phyloP scores from a whole-genome alignment of 2,888 invertebrate species.

The Zaprionus obscuricornis region DNA sequence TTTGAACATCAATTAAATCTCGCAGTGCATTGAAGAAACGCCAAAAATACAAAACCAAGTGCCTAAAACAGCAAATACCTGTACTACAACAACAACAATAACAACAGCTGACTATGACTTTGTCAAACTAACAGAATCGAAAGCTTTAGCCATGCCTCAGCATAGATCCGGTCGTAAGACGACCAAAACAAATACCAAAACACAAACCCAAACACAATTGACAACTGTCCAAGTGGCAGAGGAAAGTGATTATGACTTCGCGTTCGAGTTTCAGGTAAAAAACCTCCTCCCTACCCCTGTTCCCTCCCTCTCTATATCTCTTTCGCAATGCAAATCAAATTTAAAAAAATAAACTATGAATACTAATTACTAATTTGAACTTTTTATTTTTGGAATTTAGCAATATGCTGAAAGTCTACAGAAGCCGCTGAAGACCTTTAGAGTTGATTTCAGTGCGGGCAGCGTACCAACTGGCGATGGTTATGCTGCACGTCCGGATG shows the following conservation, averaged over 20 bases:
- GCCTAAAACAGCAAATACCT: conserved; percentile 31
- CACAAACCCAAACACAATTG: conserved; percentile 40
- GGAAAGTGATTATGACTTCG: conserved; percentile 87
- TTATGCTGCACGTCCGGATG: conserved; percentile 75
- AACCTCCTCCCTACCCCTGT: neutral
- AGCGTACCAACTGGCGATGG: conserved; percentile 80
- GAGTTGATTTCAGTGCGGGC: conserved; percentile 82
- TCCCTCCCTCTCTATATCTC: neutral
- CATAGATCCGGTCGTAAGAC: conserved; percentile 76
- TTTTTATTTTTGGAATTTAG: conserved; percentile 58
- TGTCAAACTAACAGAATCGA: conserved; percentile 62
- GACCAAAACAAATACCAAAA: conserved; percentile 52
- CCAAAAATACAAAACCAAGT: conserved; percentile 53
- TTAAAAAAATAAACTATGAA: too few species aligned
- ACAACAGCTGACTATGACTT: conserved; percentile 71
- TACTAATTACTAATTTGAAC: conserved; percentile 2
- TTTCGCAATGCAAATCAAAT: conserved; percentile 26
- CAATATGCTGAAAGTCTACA: conserved; percentile 84
- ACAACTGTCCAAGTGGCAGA: conserved; percentile 75
- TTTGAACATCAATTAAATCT: conserved; percentile 58
- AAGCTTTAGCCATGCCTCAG: conserved; percentile 77
- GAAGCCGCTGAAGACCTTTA: conserved; percentile 83
- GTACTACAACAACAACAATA: conserved; percentile 13
- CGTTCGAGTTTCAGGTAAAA: conserved; percentile 87
- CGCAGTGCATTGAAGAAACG: conserved; percentile 72